Evolutionary conservation across 2,888 invertebrate genomes (phyloP), one percentile per base, ranked within the genome.

Genomic region (Pecten maximus): DNA sequence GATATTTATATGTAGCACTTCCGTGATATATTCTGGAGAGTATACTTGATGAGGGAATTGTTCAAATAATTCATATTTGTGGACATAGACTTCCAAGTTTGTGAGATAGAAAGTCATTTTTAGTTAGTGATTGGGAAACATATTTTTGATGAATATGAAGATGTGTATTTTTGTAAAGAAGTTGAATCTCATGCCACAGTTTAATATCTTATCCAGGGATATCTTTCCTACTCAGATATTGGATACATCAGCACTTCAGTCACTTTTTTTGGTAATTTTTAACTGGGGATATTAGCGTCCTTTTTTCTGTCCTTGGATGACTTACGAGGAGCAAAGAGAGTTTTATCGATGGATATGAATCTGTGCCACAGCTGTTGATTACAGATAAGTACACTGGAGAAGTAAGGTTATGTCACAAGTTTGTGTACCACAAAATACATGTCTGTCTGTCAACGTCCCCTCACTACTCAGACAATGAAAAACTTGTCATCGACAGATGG

Each of bases 391-490:
- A 23, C 2, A 74, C 35, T 35, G 35, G 54, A 23, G 54, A 54
- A 54, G 54, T 54, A 23, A 19, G 19, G 54, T 54, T 54, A 54
- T 54, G 54, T 35, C 74, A 74, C 35, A 35, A n/a, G 35, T 10
- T 28, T 8, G 8, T 74, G 35, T 74, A 16, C 12, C 44, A 44
- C 74, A 28, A 35, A 28, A 35, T 74, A 28, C 35, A 74, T 74
- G 74, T 74, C 74, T 54, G 50, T 54, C 50, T 74, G 74, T 74
- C 74, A 74, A 35, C 74, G 35, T 74, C 50, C 35, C 74, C 28
- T 74, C 74, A 74, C 35, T 35, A 2, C 74, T 28, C 74, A 74
- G 74, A 74, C 74, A 74, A 74, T 35, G 16, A 35, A 74, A 74
- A 74, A 74, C 28, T 28, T 74, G 74, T 74, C 74, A 74, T 74